Evolutionary conservation across 92 coral and sea anemone genomes (phyloP).

Genomic region (Siderastrea siderea): DNA sequence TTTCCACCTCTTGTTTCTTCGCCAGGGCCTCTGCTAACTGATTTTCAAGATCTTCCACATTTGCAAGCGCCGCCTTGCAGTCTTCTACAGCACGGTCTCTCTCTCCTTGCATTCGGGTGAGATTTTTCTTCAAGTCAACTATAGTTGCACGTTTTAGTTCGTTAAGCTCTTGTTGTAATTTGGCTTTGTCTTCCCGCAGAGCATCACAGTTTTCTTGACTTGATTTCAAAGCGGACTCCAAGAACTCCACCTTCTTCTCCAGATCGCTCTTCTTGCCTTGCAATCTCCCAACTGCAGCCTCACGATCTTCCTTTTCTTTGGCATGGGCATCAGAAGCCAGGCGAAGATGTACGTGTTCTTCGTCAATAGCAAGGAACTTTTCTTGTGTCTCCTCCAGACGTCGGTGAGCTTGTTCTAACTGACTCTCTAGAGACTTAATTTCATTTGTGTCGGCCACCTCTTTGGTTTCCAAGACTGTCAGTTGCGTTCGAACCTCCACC

Average conservation of each 20-base stretch:
- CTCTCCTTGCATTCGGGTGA: conserved; percentile 72
- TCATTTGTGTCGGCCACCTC: conserved; percentile 66
- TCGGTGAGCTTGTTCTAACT: conserved; percentile 69
- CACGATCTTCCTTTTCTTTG: conserved; percentile 77
- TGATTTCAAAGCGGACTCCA: conserved; percentile 71
- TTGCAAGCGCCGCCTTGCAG: conserved; percentile 66
- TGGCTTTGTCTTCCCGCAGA: conserved; percentile 72
- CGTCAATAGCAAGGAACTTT: conserved; percentile 78
- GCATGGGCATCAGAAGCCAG: conserved; percentile 62
- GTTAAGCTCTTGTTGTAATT: conserved; percentile 69
- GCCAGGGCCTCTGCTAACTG: conserved; percentile 66
- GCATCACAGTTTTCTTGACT: conserved; percentile 70
- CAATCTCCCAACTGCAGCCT: conserved; percentile 66
- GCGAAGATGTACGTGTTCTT: conserved; percentile 82
- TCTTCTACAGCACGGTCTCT: conserved; percentile 86
- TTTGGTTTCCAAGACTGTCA: conserved; percentile 73
- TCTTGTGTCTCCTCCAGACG: conserved; percentile 77
- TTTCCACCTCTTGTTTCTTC: conserved; percentile 70
- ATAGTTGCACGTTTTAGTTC: conserved; percentile 56
- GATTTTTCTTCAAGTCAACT: conserved; percentile 64
- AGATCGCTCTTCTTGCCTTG: conserved; percentile 70
- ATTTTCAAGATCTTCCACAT: conserved; percentile 76
- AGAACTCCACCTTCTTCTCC: conserved; percentile 78
- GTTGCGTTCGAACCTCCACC: conserved; percentile 52
- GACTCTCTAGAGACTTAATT: conserved; percentile 71